Percentiles rank a stretch among this genome's conserved stretches.
Conservation (phyloP, 2,797 vertebrate genomes). For the Oryzias sinensis region DNA sequence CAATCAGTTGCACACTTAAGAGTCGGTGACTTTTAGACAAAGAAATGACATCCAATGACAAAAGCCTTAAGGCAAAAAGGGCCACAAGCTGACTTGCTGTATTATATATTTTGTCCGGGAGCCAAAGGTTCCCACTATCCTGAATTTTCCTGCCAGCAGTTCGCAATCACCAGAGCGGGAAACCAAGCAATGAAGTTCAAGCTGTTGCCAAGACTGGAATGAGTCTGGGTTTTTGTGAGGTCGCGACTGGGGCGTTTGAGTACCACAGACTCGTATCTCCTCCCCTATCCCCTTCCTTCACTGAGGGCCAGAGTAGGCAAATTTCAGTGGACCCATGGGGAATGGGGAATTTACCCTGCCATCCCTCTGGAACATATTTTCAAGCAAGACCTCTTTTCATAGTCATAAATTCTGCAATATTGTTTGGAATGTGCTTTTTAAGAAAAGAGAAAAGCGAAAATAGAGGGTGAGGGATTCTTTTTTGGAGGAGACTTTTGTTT, state of each 20-base stretch:
- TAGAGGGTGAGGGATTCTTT: neutral
- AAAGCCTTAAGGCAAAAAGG: slow-evolving; percentile 28
- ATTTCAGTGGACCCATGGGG: slow-evolving; percentile 81
- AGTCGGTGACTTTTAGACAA: slow-evolving; percentile 34
- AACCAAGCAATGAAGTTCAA: slow-evolving; percentile 66
- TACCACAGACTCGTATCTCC: slow-evolving; percentile 78
- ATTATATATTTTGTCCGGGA: slow-evolving; percentile 63
- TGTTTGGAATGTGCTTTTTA: slow-evolving; percentile 74
- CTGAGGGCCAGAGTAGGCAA: slow-evolving; percentile 78
- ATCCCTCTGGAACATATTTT: slow-evolving; percentile 74
- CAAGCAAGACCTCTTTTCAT: slow-evolving; percentile 70
- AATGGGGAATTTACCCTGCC: slow-evolving; percentile 79
- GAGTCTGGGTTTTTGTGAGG: slow-evolving; percentile 62
- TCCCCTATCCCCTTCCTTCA: slow-evolving; percentile 69
- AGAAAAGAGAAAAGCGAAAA: slow-evolving; percentile 63
- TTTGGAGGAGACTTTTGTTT: slow-evolving; percentile 43
- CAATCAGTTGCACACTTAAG: slow-evolving; percentile 27
- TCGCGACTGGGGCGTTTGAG: slow-evolving; percentile 73
- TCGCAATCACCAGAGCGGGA: slow-evolving; percentile 56
- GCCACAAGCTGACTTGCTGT: slow-evolving; percentile 53
- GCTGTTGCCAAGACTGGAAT: slow-evolving; percentile 71
- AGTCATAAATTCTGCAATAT: slow-evolving; percentile 73
- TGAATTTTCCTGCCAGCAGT: slow-evolving; percentile 62
- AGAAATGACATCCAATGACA: slow-evolving; percentile 22
- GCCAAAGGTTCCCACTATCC: slow-evolving; percentile 65